Base-by-base conservation (phyloP, 1,140 invertebrate genomes). In the Telenomus remus region DNA sequence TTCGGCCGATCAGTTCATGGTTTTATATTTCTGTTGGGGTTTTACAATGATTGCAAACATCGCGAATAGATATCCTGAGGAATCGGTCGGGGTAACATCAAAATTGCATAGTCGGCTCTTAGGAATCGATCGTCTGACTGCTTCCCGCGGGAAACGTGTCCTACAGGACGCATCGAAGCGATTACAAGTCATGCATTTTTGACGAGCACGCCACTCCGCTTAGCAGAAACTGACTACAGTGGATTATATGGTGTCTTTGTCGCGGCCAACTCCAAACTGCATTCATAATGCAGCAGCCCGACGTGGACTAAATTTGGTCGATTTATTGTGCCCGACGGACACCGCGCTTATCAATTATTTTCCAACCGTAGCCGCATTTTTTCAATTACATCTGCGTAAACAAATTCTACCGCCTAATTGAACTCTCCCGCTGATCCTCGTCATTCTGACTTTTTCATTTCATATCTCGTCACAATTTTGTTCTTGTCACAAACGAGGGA, bases 21-120 rank as follows among this genome's bases (percentile, higher is more conserved):
- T 82, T 83, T 84, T 81, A 81, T 84, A 84, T 84, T 83, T 84
- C 82, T 85, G 80, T 81, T 73, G 82, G 84, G 85, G 82, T 87
- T 87, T 88, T 85, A 86, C 85, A 86, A 87, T 87, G 85, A 88
- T 88, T 87, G 87, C 82, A 85, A 87, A 87, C 66, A 70, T 82
- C 79, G 81, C 82, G 76, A 81, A 83, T 81, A 81, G 80, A 83
- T 80, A 82, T 77, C 43, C 48, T 37, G 51, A 71, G 70, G 56
- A 82, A 82, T 82, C 82, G 81, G 73, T 54, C 70, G 53, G 44
- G 61, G 63, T 55, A 74, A 73, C 85, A 88, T 88, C 80, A 88
- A 88, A 87, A 77, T 87, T 88, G 83, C 84, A 88, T 84, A 82
- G 82, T 79, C 76, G 79, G 82, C 86, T 86, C 85, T 88, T 87